Base-by-base conservation (phyloP, 2,888 invertebrate species). In the Eurytoma californica region DNA sequence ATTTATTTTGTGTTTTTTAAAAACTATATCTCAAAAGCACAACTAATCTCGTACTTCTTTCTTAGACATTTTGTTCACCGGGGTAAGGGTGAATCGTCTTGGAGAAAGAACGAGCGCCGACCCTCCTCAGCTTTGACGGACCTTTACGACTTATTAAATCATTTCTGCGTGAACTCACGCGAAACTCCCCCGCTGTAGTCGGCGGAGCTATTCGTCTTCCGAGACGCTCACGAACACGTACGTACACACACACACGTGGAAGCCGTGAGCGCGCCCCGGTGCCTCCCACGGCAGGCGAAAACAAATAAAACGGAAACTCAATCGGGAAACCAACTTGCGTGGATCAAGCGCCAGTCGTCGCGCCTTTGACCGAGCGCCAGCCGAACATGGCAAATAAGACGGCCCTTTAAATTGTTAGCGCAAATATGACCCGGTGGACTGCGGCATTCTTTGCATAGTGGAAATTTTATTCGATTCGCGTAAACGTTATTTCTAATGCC, bases 101-200 rank as follows among this genome's bases (percentile, higher is more conserved):
- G 60, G 60, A 74, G 82, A 82, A 57, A 3, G 47, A 84, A 86
- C 83, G 84, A 82, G 83, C 83, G 84, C 24, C 24, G 86, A 87
- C 87, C 88, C 88, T 87, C 80, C 85, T 87, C 87, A 87, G 85
- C 81, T 84, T 82, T 82, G 83, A 84, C 84, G 81, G 76, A 81
- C 83, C 84, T 86, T 87, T 87, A 84, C 84, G 84, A 86, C 85
- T 86, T 87, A 87, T 88, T 88, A 87, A 88, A 87, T 88, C 86
- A 87, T 86, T 85, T 84, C 84, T 81, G 79, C 81, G 82, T 82
- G 74, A 83, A 80, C 77, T 80, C 72, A 63, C 67, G 63, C 49
- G 70, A 79, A 79, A 79, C 72, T 75, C 67, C 67, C 72, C 76
- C 63, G 16, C 12, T 20, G 66, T 51, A 68, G 57, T 66, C 55